Percentiles rank a stretch among this genome's conserved stretches.
Evolutionary conservation across 2,797 vertebrate species (phyloP).

Genomic region (Streptopelia turtur): DNA sequence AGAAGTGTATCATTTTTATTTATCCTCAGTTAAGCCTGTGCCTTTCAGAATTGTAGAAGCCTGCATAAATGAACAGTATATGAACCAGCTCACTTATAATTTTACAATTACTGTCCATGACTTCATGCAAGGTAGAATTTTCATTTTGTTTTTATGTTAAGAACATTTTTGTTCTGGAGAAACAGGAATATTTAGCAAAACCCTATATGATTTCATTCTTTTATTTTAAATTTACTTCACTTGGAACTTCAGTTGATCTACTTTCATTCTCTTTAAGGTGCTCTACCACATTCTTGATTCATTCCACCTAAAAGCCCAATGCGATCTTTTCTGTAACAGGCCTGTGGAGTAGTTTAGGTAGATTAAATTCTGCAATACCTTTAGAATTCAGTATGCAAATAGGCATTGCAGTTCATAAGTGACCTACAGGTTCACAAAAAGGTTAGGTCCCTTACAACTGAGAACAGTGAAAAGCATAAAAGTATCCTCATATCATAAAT

Average conservation of each 20-base stretch:
- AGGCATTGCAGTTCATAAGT: neutral
- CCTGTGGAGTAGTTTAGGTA: neutral
- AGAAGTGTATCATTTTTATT: neutral
- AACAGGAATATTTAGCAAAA: neutral
- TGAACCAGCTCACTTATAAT: neutral
- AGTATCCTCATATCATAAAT: neutral
- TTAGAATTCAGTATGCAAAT: neutral
- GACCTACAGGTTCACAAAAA: neutral
- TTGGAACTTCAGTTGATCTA: neutral
- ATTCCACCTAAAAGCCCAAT: neutral
- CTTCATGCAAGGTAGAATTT: neutral
- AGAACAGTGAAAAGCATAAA: neutral
- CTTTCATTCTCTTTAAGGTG: neutral
- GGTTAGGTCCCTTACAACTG: neutral
- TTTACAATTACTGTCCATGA: neutral
- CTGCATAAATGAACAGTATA: neutral
- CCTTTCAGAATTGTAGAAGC: neutral
- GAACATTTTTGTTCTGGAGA: neutral
- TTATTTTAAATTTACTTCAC: neutral
- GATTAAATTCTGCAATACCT: neutral
- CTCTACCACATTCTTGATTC: neutral
- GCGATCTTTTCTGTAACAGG: neutral
- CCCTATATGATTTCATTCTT: neutral
- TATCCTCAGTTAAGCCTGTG: neutral
- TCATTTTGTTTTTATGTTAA: neutral